Conservation (phyloP, 2,888 invertebrate genomes). For the Leuctra nigra region DNA sequence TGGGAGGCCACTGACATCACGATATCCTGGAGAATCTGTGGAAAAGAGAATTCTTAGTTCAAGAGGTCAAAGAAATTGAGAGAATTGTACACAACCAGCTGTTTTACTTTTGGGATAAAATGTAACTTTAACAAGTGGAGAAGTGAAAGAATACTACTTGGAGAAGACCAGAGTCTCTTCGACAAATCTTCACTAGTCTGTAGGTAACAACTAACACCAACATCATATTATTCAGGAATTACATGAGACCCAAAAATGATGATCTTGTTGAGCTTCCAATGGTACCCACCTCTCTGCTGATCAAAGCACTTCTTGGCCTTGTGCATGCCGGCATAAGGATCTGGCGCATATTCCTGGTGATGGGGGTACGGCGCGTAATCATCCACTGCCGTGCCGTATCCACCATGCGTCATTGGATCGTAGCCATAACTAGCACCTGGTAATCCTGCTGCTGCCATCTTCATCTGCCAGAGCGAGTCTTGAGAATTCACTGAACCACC, state of each 20-base stretch:
- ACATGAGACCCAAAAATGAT: too few species aligned
- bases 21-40: constrained; percentile 79
- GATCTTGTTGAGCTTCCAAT: too few species aligned
- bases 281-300: constrained; percentile 82
- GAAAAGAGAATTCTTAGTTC: too few species aligned
- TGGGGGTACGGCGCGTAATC: constrained; percentile 83
- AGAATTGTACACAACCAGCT: too few species aligned
- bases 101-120: neutral
- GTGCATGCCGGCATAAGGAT: constrained; percentile 83
- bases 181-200: too few species aligned
- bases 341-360: constrained; percentile 71
- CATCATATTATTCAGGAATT: too few species aligned
- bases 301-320: constrained; percentile 84
- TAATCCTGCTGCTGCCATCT: constrained; percentile 72
- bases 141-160: too few species aligned
- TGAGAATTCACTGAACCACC: constrained; percentile 94
- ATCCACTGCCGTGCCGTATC: constrained; percentile 67
- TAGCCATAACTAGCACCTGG: constrained; percentile 53
- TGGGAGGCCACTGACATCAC: constrained; percentile 87
- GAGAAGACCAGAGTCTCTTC: too few species aligned
- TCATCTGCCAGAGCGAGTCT: constrained; percentile 91
- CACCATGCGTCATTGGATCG: constrained; percentile 73
- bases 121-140: neutral
- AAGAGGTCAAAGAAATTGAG: too few species aligned
- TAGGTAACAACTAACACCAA: too few species aligned